Percentiles rank a stretch among this genome's conserved stretches.
These are phyloP conservation scores for Sphecodes monilicornis DNA, from an alignment of 2,888 invertebrate genomes.

Conservation along the genomic window DNA sequence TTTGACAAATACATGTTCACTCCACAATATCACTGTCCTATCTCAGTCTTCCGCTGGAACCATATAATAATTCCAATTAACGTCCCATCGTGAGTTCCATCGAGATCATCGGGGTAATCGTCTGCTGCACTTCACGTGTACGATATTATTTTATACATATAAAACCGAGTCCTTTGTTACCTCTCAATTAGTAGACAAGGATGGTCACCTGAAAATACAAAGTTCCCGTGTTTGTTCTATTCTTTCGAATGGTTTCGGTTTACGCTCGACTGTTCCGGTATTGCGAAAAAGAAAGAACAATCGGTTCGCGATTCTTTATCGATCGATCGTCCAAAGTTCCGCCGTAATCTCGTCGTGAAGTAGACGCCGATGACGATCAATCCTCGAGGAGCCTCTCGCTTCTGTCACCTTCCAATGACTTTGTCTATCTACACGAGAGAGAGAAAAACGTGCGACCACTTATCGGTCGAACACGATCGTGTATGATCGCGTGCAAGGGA, in stretches of 20 bases:
- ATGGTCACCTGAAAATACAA: not conserved
- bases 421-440: slow-evolving; percentile 17
- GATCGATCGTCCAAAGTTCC: slow-evolving; percentile 58
- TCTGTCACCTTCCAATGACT: slow-evolving; percentile 58
- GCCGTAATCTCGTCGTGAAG: slow-evolving; percentile 48
- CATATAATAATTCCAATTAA: not conserved
- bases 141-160: not conserved
- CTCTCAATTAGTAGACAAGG: not conserved
- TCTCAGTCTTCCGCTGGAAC: not conserved
- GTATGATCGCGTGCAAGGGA: slow-evolving; percentile 28
- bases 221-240: not conserved
- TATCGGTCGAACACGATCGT: slow-evolving; percentile 21
- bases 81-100: not conserved
- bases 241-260: not conserved
- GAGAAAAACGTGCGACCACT: not conserved
- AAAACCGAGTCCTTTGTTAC: not conserved
- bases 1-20: too few species aligned
- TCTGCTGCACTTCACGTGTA: not conserved
- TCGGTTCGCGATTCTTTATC: slow-evolving; percentile 41
- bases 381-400: slow-evolving; percentile 34
- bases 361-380: slow-evolving; percentile 40
- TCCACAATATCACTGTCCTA: not conserved
- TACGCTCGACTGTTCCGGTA: not conserved
- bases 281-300: not conserved
- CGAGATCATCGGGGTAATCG: not conserved